Base-by-base conservation (phyloP, 2,113 vertebrate species). In the Hippocampus mohnikei region DNA sequence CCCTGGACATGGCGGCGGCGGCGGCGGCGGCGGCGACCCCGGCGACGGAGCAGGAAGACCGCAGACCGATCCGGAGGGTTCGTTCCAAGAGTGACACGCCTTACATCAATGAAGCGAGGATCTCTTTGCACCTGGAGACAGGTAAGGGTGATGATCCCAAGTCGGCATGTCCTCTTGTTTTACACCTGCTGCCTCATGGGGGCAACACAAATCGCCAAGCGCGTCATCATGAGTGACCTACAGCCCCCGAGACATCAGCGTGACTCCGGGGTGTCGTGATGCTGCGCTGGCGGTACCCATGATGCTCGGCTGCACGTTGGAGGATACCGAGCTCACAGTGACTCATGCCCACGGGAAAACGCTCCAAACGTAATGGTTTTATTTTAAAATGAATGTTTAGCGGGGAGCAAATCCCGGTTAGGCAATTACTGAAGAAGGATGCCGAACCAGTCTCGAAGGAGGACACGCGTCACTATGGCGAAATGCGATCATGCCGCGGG, bases 21-120 rank as follows among this genome's bases (percentile, higher is more conserved):
- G 93, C 94, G 85, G 94, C 95, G 90, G 93, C 94, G 85, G 93
- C 27, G 27, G 27, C n/a, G n/a, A n/a, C n/a, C 94, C 85, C 94
- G 95, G 10, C 42, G 42, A 12, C 2, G 86, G 93, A 95, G 80
- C 94, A 95, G 83, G 90, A 93, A 81, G 96, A 98, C 93, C 95
- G 95, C 87, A 93, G 96, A 88, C 95, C 96, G 92, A 96, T 98
- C 89, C 86, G 95, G 74, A 95, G 96, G 92, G 95, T 95, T 75
- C 93, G 96, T 81, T 98, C 96, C 92, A 98, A 98, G 93, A 98
- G 96, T 82, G 96, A 98, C 93, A 98, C 96, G 71, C 96, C 96
- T 23, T 97, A 97, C 91, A 95, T 98, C 81, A 94, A 93, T n/a
- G 95, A 98, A 91, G 95, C 95, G 84, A 91, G 96, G 87, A 95